Percentiles rank a stretch among this genome's conserved stretches.
phyloP scores from a whole-genome alignment of 1,140 invertebrate genomes.

The Drosophila guanche region DNA sequence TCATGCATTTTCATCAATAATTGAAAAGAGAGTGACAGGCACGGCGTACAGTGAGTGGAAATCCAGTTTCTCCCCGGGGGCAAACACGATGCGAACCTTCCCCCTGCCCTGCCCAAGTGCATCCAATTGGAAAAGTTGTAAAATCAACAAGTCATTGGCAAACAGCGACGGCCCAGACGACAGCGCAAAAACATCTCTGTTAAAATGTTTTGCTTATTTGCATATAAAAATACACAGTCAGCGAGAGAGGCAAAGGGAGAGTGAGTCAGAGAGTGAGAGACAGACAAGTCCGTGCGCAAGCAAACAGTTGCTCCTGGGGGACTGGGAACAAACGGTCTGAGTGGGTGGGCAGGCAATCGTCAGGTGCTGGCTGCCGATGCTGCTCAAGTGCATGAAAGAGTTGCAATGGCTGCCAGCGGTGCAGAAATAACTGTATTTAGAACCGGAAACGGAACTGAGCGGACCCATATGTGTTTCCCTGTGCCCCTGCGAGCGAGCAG shows the following conservation, averaged over 20 bases:
- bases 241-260: not conserved
- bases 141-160: constrained; percentile 80
- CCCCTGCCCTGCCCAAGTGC: constrained; percentile 18
- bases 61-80: constrained; percentile 31
- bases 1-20: constrained; percentile 52
- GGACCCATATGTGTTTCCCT: constrained; percentile 32
- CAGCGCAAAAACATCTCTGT: constrained; percentile 55
- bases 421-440: constrained; percentile 69
- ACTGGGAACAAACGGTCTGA: constrained; percentile 16
- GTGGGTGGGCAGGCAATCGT: constrained; percentile 8
- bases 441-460: constrained; percentile 60
- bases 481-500: constrained; percentile 1
- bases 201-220: constrained; percentile 74
- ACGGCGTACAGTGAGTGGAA: constrained; percentile 8
- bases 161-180: constrained; percentile 55
- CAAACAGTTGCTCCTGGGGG: constrained; percentile 43
- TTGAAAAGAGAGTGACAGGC: constrained; percentile 48
- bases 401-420: constrained; percentile 51
- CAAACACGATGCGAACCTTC: constrained; percentile 31
- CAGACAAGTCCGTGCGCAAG: constrained; percentile 32
- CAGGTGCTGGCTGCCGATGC: constrained; percentile 32
- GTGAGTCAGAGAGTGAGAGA: not conserved
- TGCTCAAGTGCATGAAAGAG: constrained; percentile 64
- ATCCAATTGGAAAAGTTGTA: constrained; percentile 78
- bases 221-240: constrained; percentile 58